Conservation (phyloP, 1,140 invertebrate species). For the Tetragonula clypearis region DNA sequence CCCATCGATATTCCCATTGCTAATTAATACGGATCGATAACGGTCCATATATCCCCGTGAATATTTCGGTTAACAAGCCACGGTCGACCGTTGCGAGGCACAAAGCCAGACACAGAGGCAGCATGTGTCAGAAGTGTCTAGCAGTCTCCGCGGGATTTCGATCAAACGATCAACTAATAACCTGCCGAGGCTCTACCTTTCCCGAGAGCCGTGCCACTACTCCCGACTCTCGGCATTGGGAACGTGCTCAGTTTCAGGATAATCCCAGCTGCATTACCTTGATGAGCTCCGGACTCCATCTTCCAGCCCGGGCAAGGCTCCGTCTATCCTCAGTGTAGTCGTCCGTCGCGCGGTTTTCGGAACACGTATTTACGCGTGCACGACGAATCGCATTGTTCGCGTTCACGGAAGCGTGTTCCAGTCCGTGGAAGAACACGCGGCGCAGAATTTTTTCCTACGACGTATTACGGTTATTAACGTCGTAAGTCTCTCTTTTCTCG, state of each 20-base stretch:
- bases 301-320: conserved; percentile 54
- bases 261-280: conserved; percentile 81
- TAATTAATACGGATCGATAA: too few relatives aligned
- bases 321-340: conserved; percentile 25
- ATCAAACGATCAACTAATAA: conserved; percentile 81
- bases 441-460: not conserved
- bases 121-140: conserved; percentile 56
- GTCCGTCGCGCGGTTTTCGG: conserved; percentile 22
- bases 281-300: conserved; percentile 78
- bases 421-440: not conserved
- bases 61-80: conserved; percentile 25
- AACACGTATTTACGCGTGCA: conserved; percentile 40
- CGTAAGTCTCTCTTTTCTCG: not conserved
- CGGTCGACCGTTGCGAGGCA: not conserved
- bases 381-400: conserved; percentile 20
- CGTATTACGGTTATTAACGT: not conserved
- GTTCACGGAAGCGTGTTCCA: not conserved
- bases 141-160: conserved; percentile 73
- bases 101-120: conserved; percentile 45
- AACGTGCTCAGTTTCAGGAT: conserved; percentile 72
- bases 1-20: too few relatives aligned
- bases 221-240: conserved; percentile 69
- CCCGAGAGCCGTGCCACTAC: conserved; percentile 66
- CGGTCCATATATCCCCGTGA: not conserved
- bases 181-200: conserved; percentile 72